A percentile compares a stretch with the other conserved stretches of the same genome.
Evolutionary conservation across 53 echinoderm and acorn worm species (phyloP).

Genomic region (Apostichopus leukothele): DNA sequence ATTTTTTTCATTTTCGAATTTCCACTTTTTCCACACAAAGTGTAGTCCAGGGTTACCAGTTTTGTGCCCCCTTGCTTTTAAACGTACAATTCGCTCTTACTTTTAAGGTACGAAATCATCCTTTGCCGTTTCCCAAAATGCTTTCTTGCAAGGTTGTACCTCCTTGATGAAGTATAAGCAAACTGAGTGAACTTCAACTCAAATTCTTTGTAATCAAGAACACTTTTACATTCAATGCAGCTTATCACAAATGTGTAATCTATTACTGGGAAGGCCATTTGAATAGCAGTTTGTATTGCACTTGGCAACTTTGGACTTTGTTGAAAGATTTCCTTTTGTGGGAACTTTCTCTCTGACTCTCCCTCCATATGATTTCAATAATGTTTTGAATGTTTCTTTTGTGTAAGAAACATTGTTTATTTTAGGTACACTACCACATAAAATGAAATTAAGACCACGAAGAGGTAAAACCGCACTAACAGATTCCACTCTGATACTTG

Average conservation of each 20-base stretch:
- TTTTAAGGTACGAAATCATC: not conserved
- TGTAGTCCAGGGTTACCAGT: slow-evolving; percentile 17
- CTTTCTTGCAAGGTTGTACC: not conserved
- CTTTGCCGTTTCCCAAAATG: not conserved
- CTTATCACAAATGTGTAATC: not conserved
- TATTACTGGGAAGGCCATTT: too few species aligned
- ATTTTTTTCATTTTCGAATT: slow-evolving; percentile 11
- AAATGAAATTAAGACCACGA: not conserved
- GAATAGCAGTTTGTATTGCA: not conserved
- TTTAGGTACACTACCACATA: slow-evolving; percentile 23
- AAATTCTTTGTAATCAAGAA: not conserved
- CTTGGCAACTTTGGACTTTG: not conserved
- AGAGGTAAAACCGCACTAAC: slow-evolving; percentile 36
- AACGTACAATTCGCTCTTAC: not conserved
- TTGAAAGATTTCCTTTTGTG: not conserved
- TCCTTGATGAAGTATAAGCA: not conserved
- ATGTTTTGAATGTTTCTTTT: not conserved
- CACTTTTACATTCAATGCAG: not conserved
- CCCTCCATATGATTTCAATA: slow-evolving; percentile 36
- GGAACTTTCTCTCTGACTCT: slow-evolving; percentile 3
- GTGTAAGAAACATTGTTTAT: slow-evolving; percentile 13
- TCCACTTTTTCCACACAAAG: slow-evolving; percentile 38
- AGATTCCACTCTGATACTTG: not conserved
- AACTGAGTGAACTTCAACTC: slow-evolving; percentile 1
- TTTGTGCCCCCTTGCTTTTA: not conserved